Evolutionary conservation across 30 jellyfish, hydroid and myxozoan species (phyloP), one percentile per base, ranked within the genome.

Genomic region (Hydra vulgaris): DNA sequence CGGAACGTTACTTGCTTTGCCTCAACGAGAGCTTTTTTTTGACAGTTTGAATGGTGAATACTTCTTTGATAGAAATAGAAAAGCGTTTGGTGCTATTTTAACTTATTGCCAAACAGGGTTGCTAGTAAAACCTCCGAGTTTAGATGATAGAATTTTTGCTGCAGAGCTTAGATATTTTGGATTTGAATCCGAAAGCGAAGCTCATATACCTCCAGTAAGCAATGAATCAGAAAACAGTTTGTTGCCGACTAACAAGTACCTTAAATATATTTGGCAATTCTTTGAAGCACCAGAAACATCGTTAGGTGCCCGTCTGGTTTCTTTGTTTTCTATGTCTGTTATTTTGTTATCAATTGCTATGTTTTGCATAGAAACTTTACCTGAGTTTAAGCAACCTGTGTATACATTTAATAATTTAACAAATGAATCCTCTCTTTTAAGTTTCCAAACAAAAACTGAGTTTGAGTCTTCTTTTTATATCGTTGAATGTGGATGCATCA

Each of bases 91-190:
- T 25, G 95, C 97, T 17, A 90, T 90, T 23, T 79, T 90, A 66
- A 90, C 97, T 24, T 90, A 90, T 74, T 90, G 96, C 71, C 97
- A 90, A 66, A 90, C 95, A 7, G 97, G 97, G 8, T 94, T 87
- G 54, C 73, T 90, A 21, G 84, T 80, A 70, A 90, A 90, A 72
- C 97, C 97, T 23, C 86, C 97, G 66, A 84, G 85, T 7, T 74
- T 90, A 55, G 97, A 90, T 66, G 97, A 90, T 15, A 84, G 97
- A 22, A 90, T 90, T 61, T 90, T 90, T 55, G 91, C 95, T 0
- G 97, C 97, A 0, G 97, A 90, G 76, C 82, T 90, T n/a, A 84
- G 95, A 52, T 90, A 79, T 87, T 90, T 90, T 75, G 97, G 97
- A 21, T 90, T 90, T 82, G 97, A 86, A 17, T 95, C 87, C 17